phyloP scores from a whole-genome alignment of 2,888 invertebrate genomes.

The Eremobia ochroleuca region DNA sequence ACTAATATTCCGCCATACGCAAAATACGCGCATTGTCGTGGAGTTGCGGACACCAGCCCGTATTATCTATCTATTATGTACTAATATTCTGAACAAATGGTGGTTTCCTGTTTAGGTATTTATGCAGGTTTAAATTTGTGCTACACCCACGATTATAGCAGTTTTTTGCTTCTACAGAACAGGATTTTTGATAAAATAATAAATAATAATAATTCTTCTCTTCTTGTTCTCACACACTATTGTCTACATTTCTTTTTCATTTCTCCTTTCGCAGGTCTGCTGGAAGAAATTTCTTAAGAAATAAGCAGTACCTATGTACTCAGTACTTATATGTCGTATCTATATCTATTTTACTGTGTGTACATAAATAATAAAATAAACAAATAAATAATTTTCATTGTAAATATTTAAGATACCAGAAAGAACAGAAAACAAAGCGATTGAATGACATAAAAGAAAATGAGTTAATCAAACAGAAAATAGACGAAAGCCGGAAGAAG shows the following conservation, averaged over 20 bases:
- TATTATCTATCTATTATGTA: no score
- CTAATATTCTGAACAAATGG: neutral
- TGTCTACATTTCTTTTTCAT: neutral
- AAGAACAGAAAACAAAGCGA: slow-evolving; percentile 83
- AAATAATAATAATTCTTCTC: neutral
- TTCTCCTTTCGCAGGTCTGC: neutral
- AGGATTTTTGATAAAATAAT: neutral
- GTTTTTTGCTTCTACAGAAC: neutral
- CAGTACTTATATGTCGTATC: neutral
- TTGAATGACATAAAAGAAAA: slow-evolving; percentile 85
- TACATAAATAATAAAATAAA: neutral
- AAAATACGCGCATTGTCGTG: no score
- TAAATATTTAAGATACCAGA: slow-evolving; percentile 78
- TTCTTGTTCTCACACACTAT: neutral
- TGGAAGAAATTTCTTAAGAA: slow-evolving; percentile 2
- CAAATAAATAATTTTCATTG: neutral
- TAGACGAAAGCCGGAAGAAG: slow-evolving; percentile 86
- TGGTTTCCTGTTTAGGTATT: neutral
- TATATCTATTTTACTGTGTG: neutral
- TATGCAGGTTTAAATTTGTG: neutral
- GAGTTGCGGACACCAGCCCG: no score
- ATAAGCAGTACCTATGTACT: neutral
- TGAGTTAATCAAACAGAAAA: slow-evolving; percentile 85
- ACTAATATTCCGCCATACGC: no score
- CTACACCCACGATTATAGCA: neutral